These are phyloP conservation scores for Palythoa grandis DNA, from an alignment of 92 coral and sea anemone species.

Conservation along the genomic window DNA sequence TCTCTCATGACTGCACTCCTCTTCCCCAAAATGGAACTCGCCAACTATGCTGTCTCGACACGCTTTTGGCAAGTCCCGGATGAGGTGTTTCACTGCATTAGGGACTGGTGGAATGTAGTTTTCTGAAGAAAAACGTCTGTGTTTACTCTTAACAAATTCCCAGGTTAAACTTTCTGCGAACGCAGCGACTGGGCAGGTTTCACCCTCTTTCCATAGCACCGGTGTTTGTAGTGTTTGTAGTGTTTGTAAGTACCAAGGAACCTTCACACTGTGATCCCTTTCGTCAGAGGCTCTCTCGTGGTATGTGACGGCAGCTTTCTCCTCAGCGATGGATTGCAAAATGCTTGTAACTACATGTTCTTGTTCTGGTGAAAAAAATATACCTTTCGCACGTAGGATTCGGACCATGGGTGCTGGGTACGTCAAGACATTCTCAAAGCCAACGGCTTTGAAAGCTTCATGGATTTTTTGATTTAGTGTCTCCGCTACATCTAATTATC, in stretches of 20 bases:
- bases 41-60: slow-evolving; percentile 41
- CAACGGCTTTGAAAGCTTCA: slow-evolving; percentile 9
- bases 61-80: slow-evolving; percentile 34
- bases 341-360: not conserved
- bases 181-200: not conserved
- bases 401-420: slow-evolving; percentile 17
- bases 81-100: slow-evolving; percentile 31
- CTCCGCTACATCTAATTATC: slow-evolving; percentile 3
- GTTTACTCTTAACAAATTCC: slow-evolving; percentile 1
- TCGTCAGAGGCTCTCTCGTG: not conserved
- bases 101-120: slow-evolving; percentile 29
- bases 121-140: not conserved
- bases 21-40: slow-evolving; percentile 35
- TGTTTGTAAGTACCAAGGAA: not conserved
- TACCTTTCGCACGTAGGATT: not conserved
- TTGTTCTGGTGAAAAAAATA: not conserved
- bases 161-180: not conserved
- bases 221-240: too few relatives aligned
- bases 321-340: not conserved
- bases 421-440: slow-evolving; percentile 2
- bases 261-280: not conserved
- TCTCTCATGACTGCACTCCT: slow-evolving; percentile 25
- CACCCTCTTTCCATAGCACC: not conserved
- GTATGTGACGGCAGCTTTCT: not conserved
- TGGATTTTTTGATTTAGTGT: slow-evolving; percentile 18